Percentiles rank a stretch among this genome's conserved stretches.
phyloP scores from a whole-genome alignment of 2,888 invertebrate species.

The Euspilapteryx auroguttella region DNA sequence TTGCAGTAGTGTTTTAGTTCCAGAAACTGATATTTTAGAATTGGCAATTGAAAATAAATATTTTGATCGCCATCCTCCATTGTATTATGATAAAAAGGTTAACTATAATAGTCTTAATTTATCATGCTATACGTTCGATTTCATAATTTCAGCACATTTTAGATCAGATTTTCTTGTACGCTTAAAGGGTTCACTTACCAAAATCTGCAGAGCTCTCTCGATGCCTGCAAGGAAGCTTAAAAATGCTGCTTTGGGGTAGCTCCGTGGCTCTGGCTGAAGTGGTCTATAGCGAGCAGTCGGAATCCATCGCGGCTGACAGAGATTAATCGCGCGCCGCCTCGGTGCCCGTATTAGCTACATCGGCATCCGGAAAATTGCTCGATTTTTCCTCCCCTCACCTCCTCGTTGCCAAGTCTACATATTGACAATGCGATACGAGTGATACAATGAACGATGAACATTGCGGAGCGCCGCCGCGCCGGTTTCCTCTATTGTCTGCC shows the following conservation, averaged over 20 bases:
- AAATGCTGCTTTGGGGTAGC: no score
- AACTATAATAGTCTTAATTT: no score
- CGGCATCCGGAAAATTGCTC: slow-evolving; percentile 51
- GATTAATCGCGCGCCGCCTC: slow-evolving; percentile 45
- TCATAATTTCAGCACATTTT: no score
- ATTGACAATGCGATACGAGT: slow-evolving; percentile 37
- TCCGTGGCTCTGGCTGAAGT: slow-evolving; percentile 22
- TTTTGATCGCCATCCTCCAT: no score
- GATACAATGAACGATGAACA: slow-evolving; percentile 21
- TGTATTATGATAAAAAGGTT: no score
- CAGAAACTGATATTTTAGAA: slow-evolving; percentile 13
- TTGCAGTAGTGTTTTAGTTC: slow-evolving; percentile 6
- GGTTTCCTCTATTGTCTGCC: no score
- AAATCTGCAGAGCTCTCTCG: no score
- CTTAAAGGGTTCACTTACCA: no score
- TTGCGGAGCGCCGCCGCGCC: neutral
- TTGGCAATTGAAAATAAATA: no score
- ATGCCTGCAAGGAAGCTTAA: no score
- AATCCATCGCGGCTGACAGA: slow-evolving; percentile 44
- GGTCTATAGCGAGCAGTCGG: slow-evolving; percentile 34
- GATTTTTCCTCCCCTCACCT: slow-evolving; percentile 39
- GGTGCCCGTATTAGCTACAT: slow-evolving; percentile 49
- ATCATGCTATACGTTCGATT: no score
- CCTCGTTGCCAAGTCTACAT: slow-evolving; percentile 35
- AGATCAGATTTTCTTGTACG: no score